Conservation (phyloP, 2,888 invertebrate genomes). For the Actias luna region DNA sequence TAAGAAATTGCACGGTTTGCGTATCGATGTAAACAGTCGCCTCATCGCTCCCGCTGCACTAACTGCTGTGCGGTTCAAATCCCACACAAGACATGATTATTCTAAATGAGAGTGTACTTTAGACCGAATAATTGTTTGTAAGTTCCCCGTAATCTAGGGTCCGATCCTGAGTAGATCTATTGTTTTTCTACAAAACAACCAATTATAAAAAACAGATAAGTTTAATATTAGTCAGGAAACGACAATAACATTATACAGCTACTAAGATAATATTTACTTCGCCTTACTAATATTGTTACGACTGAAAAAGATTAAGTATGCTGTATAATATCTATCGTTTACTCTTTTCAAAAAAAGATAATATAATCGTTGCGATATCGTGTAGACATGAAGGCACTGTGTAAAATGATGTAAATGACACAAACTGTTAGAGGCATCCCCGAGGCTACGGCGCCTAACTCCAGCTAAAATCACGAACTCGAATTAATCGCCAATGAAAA, state of each 20-base stretch:
- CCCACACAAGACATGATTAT: too few relatives aligned
- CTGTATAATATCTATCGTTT: not conserved
- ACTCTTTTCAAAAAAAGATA: not conserved
- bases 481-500: conserved; percentile 77
- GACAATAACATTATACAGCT: not conserved
- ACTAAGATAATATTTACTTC: not conserved
- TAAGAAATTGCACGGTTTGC: too few relatives aligned
- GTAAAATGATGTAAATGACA: conserved; percentile 38
- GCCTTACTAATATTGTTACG: not conserved
- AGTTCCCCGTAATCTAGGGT: too few relatives aligned
- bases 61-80: too few relatives aligned
- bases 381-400: conserved; percentile 14
- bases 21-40: too few relatives aligned
- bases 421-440: conserved; percentile 41
- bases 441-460: conserved; percentile 41
- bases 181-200: too few relatives aligned
- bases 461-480: conserved; percentile 63
- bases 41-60: too few relatives aligned
- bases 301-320: not conserved
- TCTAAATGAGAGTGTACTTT: too few relatives aligned
- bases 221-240: too few relatives aligned
- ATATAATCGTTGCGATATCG: conserved; percentile 14
- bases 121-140: too few relatives aligned
- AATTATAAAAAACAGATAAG: too few relatives aligned
- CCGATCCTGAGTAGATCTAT: too few relatives aligned